Base-by-base conservation (phyloP, 2,888 invertebrate species). In the Epinotia brunnichana region DNA sequence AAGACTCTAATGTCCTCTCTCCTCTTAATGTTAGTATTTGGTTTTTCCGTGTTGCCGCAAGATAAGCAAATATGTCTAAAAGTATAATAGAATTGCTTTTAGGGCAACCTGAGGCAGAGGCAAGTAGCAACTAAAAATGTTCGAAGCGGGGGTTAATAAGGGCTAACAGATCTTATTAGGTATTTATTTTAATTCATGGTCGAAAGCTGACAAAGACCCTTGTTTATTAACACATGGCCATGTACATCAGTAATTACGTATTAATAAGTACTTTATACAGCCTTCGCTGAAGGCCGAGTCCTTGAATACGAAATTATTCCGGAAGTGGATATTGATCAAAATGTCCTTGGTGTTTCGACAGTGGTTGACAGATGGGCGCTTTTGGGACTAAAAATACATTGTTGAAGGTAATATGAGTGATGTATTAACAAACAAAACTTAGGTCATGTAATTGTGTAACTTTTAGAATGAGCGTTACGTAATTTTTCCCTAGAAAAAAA, bases 301-400 rank as follows among this genome's bases (percentile, higher is more conserved):
- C 71, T 67, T 67, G 54, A 61, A 71, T 60, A 60, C 29, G 5
- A 51, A 66, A 51, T 21, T 44, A 29, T 39, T 29, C 66, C 67
- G 66, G 67, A 71, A 71, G 59, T 54, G 54, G 54, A 69, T 69
- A 69, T n/a, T 19, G n/a, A 53, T 19, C 19, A 19, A 17, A n/a
- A 51, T 17, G 54, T 53, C 51, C 48, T 21, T 19, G 19, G 15
- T 17, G 44, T 35, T 60, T 54, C 56, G 44, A 56, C 41, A 41
- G 56, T n/a, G 19, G 44, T 9, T 39, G 62, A 70, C 56, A 17
- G 54, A 61, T 69, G 29, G 41, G 10, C 24, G 54, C 54, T 69
- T 54, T 57, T 7, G 62, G 19, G 7, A 10, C 68, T 51, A 48
- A 51, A 68, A 59, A 60, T 67, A 59, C 2, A 2, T 19, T 13